Base-by-base conservation (phyloP, 1,140 invertebrate species). In the Sitodiplosis mosellana region DNA sequence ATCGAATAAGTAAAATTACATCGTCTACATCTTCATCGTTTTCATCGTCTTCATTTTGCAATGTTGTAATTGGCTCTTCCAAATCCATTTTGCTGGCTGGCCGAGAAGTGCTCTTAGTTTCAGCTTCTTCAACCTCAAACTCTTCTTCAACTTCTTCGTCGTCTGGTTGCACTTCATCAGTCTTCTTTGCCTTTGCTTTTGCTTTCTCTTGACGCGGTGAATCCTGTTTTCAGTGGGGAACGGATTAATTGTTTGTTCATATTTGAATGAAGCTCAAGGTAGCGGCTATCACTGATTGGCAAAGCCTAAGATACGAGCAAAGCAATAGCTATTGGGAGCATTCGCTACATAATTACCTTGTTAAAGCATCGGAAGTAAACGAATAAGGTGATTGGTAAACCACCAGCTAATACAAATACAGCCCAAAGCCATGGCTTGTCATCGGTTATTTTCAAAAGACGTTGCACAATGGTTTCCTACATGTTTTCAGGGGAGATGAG, bases 351-450 rank as follows among this genome's bases (percentile, higher is more conserved):
- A 10, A 1, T 10, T 69, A 72, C 69, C 69, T 72, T 64, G 52
- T 68, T 67, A 45, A 76, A 71, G 55, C 73, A 76, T 74, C 84
- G 92, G 70, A 82, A 93, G 57, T 79, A 77, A 44, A 93, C 73
- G 53, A 87, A 62, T 52, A 88, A 70, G 53, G 85, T 72, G 51
- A 83, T 66, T 33, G 88, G 78, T 46, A 94, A 63, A 52, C 83
- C 82, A 63, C 85, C 68, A 47, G 80, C 75, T 49, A 94, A 61
- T 54, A 94, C 74, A 65, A 90, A 88, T 46, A 87, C 74, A 46
- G 76, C 84, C 81, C 86, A 94, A 50, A 93, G 73, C 82, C 88
- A 91, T 27, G 93, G 92, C 60, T 89, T 76, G 48, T 87, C 81
- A 55, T 87, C 83, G 49, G 87, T 86, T 54, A 82, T 84, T 60